Percentiles rank a stretch among this genome's conserved stretches.
Conservation (phyloP, 2,797 vertebrate species). For the Sebastes trivittatus region DNA sequence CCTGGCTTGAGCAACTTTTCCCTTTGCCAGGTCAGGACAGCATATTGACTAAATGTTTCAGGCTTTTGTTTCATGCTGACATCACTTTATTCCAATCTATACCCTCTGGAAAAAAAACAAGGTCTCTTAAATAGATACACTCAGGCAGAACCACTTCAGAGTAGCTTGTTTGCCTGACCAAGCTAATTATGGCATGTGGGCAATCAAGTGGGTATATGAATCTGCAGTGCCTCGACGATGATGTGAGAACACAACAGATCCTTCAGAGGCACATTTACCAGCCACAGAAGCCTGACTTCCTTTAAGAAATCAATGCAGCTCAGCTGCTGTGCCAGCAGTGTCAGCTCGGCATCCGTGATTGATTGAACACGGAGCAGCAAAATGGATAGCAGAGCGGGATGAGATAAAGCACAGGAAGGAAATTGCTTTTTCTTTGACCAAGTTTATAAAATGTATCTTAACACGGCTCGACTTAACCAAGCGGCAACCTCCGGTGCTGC, state of each 20-base stretch:
- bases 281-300: conserved; percentile 18
- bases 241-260: conserved; percentile 44
- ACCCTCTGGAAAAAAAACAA: conserved; percentile 8
- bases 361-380: conserved; percentile 26
- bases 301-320: conserved; percentile 46
- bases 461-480: neutral
- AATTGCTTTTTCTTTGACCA: neutral
- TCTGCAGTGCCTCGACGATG: conserved; percentile 26
- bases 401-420: conserved; percentile 14
- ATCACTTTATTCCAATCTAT: conserved; percentile 48
- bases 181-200: conserved; percentile 65
- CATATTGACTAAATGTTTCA: conserved; percentile 53
- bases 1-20: conserved; percentile 40
- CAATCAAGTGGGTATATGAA: conserved; percentile 58
- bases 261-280: conserved; percentile 37
- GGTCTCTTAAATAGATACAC: conserved; percentile 46
- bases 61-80: conserved; percentile 48
- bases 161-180: conserved; percentile 40
- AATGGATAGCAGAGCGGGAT: conserved; percentile 14
- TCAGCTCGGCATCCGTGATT: conserved; percentile 32
- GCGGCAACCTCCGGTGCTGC: neutral
- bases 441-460: neutral
- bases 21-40: conserved; percentile 36
- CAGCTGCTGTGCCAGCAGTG: conserved; percentile 19
- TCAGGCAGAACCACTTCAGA: conserved; percentile 19